These are phyloP conservation scores for Oncorhynchus kisutch DNA, from an alignment of 2,113 vertebrate genomes.

Conservation along the genomic window DNA sequence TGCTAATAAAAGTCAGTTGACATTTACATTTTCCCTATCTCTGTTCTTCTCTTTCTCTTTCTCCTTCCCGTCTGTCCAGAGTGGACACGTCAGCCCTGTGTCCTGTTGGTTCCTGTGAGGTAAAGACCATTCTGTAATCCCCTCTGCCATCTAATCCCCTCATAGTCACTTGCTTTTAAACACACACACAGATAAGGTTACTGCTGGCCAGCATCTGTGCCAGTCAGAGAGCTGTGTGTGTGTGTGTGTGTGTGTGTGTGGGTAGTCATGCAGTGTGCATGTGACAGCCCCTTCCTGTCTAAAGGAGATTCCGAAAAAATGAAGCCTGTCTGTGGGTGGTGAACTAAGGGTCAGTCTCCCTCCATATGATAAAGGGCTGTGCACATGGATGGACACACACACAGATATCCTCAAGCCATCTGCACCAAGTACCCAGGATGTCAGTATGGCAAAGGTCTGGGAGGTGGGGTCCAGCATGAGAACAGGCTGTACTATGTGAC, in stretches of 20 bases:
- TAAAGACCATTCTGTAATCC: conserved; percentile 72
- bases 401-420: conserved; percentile 55
- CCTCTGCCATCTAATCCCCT: conserved; percentile 67
- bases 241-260: conserved; percentile 9
- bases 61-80: conserved; percentile 26
- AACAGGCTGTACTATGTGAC: conserved; percentile 67
- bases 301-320: conserved; percentile 75
- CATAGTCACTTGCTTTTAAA: conserved; percentile 58
- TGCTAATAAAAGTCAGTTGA: too few species aligned
- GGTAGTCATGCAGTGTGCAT: too few species aligned
- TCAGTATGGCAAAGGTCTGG: conserved; percentile 34
- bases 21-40: too few species aligned
- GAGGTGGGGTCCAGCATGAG: conserved; percentile 53
- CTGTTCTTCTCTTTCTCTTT: not conserved
- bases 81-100: not conserved
- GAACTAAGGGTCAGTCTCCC: conserved; percentile 62
- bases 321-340: conserved; percentile 66
- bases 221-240: not conserved
- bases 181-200: not conserved
- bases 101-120: conserved; percentile 61
- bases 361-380: conserved; percentile 51
- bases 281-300: conserved; percentile 23
- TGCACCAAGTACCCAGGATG: conserved; percentile 52
- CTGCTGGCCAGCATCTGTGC: not conserved
- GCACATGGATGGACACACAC: conserved; percentile 26